A percentile compares a stretch with the other conserved stretches of the same genome.
Evolutionary conservation across 2,113 vertebrate genomes (phyloP).

Genomic region (Pandion haliaetus): DNA sequence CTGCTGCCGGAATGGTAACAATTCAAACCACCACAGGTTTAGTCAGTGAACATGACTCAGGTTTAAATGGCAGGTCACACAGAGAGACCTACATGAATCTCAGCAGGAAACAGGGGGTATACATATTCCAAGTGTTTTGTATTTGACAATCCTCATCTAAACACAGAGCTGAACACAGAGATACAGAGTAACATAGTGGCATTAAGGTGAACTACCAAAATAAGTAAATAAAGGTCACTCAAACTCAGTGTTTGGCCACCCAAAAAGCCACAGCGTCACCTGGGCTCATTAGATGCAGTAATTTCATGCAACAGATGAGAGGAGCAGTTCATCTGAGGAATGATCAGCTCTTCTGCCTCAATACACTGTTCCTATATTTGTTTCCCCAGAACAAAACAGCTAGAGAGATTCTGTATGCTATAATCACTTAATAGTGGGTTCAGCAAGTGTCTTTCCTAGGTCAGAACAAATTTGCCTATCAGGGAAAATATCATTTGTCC

Average conservation of each 20-base stretch:
- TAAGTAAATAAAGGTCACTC: background rate
- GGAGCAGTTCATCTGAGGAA: background rate
- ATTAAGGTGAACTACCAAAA: background rate
- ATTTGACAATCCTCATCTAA: background rate
- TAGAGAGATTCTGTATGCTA: background rate
- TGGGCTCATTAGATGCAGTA: background rate
- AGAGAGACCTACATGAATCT: background rate
- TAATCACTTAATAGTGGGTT: background rate
- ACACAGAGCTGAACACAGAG: background rate
- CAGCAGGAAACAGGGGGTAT: background rate
- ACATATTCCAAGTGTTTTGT: background rate
- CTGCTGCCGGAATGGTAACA: background rate
- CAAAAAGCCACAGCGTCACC: background rate
- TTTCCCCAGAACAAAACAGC: background rate
- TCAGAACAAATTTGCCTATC: background rate
- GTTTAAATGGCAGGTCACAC: background rate
- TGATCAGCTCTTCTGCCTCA: background rate
- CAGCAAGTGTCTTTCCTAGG: background rate
- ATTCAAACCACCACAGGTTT: background rate
- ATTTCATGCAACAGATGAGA: background rate
- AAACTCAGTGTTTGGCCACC: rapidly evolving
- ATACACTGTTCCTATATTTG: background rate
- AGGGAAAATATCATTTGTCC: background rate
- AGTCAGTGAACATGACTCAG: background rate
- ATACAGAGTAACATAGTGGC: background rate